A percentile compares a stretch with the other conserved stretches of the same genome.
Evolutionary conservation across 2,113 vertebrate species (phyloP).

Genomic region (Phaetusa simplex): DNA sequence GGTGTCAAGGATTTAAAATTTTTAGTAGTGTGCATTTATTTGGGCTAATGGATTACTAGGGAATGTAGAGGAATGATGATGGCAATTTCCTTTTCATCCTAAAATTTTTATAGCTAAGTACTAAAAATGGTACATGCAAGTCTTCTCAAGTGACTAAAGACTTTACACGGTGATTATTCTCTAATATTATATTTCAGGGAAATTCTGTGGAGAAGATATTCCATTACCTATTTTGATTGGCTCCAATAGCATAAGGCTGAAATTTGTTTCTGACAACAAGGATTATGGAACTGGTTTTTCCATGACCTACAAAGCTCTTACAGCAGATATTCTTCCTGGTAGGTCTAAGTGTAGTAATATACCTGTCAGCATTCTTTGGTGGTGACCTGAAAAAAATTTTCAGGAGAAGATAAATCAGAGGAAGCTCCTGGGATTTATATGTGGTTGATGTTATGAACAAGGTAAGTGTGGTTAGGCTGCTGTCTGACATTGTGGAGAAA

Average conservation of each 20-base stretch:
- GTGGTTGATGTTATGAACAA: background rate
- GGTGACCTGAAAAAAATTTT: background rate
- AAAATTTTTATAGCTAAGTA: background rate
- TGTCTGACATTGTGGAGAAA: background rate
- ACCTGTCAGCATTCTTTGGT: background rate
- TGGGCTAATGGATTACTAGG: background rate
- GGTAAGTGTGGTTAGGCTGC: background rate
- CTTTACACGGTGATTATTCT: background rate
- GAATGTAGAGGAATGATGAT: background rate
- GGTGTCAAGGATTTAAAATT: background rate
- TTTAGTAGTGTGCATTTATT: background rate
- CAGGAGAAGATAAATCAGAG: background rate
- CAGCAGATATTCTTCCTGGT: conserved; percentile 69
- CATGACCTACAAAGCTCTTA: conserved; percentile 72
- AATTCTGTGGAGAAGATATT: conserved; percentile 75
- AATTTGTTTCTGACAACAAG: conserved; percentile 81
- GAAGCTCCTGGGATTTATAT: background rate
- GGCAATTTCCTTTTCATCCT: background rate
- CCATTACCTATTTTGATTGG: conserved; percentile 72
- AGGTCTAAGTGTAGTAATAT: background rate
- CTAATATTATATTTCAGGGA: conserved; percentile 63
- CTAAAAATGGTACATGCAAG: background rate
- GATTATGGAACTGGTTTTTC: conserved; percentile 77
- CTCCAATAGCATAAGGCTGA: conserved; percentile 68
- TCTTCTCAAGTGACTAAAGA: background rate